These are phyloP conservation scores for Pseudanteris insignis DNA, from an alignment of 2,888 invertebrate genomes.

Conservation along the genomic window DNA sequence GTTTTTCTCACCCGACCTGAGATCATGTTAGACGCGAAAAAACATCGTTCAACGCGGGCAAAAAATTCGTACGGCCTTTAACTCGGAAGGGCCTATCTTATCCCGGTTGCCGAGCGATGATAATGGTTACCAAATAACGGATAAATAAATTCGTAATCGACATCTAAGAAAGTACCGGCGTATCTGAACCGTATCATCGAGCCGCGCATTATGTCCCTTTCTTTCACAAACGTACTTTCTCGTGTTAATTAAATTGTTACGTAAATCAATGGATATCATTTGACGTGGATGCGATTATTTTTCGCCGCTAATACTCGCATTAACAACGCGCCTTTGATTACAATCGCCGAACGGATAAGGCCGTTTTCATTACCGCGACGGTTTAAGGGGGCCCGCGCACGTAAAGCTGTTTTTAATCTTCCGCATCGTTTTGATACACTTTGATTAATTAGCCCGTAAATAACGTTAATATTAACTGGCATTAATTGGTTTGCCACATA, in stretches of 20 bases:
- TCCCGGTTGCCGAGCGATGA: too few relatives aligned
- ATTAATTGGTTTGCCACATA: conserved; percentile 24
- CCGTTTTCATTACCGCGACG: too few relatives aligned
- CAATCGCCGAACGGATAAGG: neutral
- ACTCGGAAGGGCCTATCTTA: too few relatives aligned
- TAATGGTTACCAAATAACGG: conserved; percentile 6
- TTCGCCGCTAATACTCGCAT: conserved; percentile 15
- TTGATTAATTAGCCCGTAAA: conserved; percentile 29
- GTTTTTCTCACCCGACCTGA: too few relatives aligned
- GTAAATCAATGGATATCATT: conserved; percentile 33
- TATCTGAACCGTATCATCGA: conserved; percentile 11
- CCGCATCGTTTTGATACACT: conserved; percentile 9
- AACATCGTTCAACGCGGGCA: too few relatives aligned
- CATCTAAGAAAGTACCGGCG: conserved; percentile 14
- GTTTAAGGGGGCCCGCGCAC: too few relatives aligned
- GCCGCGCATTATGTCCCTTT: conserved; percentile 10
- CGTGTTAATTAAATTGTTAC: conserved; percentile 36
- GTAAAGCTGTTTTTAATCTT: conserved; percentile 15
- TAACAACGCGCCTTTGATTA: conserved; percentile 6
- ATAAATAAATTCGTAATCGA: conserved; percentile 16
- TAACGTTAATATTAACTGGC: conserved; percentile 2
- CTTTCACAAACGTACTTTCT: conserved; percentile 28
- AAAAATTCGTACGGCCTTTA: too few relatives aligned
- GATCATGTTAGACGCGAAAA: too few relatives aligned
- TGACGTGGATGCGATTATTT: conserved; percentile 9